Evolutionary conservation across 2,113 vertebrate genomes (phyloP), one percentile per base, ranked within the genome.

Genomic region (Tauraco erythrolophus): DNA sequence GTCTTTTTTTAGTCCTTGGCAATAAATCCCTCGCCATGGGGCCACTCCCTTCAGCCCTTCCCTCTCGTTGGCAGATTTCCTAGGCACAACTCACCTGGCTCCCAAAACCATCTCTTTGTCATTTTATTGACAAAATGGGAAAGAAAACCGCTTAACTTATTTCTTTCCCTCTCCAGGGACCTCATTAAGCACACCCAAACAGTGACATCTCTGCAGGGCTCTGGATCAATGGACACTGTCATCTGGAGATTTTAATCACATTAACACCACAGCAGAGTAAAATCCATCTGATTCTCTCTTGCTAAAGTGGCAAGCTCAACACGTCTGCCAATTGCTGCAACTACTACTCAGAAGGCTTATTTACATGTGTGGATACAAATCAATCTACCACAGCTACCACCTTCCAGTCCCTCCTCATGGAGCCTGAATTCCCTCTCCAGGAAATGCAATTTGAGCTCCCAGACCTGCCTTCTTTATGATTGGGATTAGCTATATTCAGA

Each of bases 241-340:
- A 93, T 68, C 71, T 30, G 37, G 76, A 60, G 88, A 71, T 83
- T 96, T 93, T 72, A 94, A 88, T 92, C 71, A 88, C 58, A 57
- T 51, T 92, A 77, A 96, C 74, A 91, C 37, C 14, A 70, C 62
- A 88, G 74, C 33, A 71, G 50, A 86, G 39, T 51, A 75, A 76
- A 92, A 69, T 62, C 56, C 71, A 95, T 25, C 53, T 53, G 71
- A 70, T 37, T 89, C 48, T 92, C 76, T 43, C 71, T 31, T 68
- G 74, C 37, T 71, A 15, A 89, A 90, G 65, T 9, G n/a, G 37
- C 28, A 79, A 87, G 93, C 84, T 72, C 81, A 65, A 92, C 70
- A 54, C 54, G 45, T 86, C 48, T 95, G 60, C 28, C 83, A 79
- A 79, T 11, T 39, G 64, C 41, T 75, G 72, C 57, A 79, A n/a